Evolutionary conservation across 2,888 invertebrate species (phyloP), one percentile per base, ranked within the genome.

Genomic region (Spilarctia lutea): DNA sequence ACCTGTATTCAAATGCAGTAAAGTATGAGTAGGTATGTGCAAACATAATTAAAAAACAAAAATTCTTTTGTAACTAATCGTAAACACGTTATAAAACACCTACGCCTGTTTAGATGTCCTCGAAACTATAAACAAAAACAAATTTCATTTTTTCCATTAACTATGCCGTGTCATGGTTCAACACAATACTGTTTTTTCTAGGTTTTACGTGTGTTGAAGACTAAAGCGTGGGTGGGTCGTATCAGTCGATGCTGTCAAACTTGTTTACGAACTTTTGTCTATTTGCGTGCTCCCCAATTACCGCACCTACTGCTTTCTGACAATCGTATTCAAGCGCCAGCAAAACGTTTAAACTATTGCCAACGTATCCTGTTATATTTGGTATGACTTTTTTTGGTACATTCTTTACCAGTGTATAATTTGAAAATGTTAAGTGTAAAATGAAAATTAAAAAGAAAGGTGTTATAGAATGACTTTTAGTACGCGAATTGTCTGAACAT

Each of bases 201-300:
- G 87, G 86, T 82, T 86, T 87, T 83, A 86, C 86, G 85, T 84
- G 85, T 87, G 85, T 87, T 86, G 87, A 87, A 87, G 84, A 83
- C 79, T 81, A 76, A 74, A 78, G 83, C 79, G 80, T 87, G 76
- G 91, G 92, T 92, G 90, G 92, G 91, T 82, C 80, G 86, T 89
- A 89, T 84, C 88, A 87, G 88, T 86, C 89, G 91, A 83, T 87
- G 87, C 91, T 91, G 92, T 92, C 93, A 91, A 91, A 91, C 90
- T 90, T 94, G 94, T 94, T 94, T 94, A 93, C 93, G 85, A 87
- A 87, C 85, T 88, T 90, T 89, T 90, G 86, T 92, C 91, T 92
- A 91, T 91, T 91, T 92, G 89, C 86, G 89, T 88, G 82, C 87
- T 86, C 85, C 83, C 85, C 88, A 90, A 91, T 90, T 91, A 89